These are phyloP conservation scores for Petrocephalus sullivani DNA, from an alignment of 2,797 vertebrate species.

Conservation along the genomic window DNA sequence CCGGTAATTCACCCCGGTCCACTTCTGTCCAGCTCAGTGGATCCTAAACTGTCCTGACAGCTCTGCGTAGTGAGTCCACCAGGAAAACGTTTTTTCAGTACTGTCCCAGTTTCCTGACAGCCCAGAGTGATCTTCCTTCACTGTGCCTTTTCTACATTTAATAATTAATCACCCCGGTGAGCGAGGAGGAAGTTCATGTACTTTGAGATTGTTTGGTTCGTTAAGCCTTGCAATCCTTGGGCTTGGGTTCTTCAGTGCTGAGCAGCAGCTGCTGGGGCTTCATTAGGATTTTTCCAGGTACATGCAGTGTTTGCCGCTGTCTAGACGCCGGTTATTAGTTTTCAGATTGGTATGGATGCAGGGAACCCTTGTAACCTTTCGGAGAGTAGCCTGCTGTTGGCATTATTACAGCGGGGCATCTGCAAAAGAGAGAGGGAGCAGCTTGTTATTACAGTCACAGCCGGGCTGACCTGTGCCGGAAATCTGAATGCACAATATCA, in stretches of 20 bases:
- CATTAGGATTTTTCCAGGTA: background rate
- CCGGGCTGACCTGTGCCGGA: background rate
- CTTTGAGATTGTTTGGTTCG: background rate
- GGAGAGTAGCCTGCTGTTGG: background rate
- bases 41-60: slow-evolving; percentile 2
- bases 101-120: slow-evolving; percentile 9
- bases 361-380: background rate
- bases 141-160: slow-evolving; percentile 9
- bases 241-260: background rate
- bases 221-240: background rate
- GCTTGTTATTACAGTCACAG: background rate
- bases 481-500: background rate
- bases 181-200: background rate
- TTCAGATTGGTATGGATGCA: background rate
- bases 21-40: background rate
- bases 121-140: slow-evolving; percentile 13
- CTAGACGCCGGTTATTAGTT: slow-evolving; percentile 6
- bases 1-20: background rate
- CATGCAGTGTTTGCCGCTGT: background rate
- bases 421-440: background rate
- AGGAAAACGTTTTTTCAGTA: background rate
- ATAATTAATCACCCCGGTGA: slow-evolving; percentile 16
- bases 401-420: background rate
- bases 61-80: background rate
- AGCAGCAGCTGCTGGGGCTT: background rate